Base-by-base conservation (phyloP, 2,113 vertebrate genomes). In the Corynorhinus townsendii region DNA sequence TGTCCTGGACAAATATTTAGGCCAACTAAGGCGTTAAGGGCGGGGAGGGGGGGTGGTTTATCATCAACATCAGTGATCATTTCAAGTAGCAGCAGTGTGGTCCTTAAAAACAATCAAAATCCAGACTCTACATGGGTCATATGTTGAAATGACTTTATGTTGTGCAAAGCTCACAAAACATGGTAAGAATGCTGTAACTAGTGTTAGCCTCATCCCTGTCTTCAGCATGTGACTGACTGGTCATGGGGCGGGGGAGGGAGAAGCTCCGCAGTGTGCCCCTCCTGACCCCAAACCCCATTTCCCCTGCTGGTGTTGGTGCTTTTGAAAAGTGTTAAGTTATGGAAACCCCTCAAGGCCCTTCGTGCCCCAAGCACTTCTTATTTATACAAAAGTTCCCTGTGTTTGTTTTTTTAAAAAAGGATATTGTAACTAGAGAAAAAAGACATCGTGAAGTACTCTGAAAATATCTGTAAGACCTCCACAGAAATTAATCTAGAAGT, bases 351-450 rank as follows among this genome's bases (percentile, higher is more conserved):
- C 17, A 33, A 86, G 93, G 90, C 47, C 84, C 26, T 86, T 84
- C 91, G 62, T 76, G 54, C 38, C 35, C 94, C 88, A 64, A 59
- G 80, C 30, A 93, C 87, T 93, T 95, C 81, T 95, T 97, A 97
- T 98, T 98, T 98, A 98, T 98, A 98, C 97, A 98, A 98, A 98
- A 98, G 81, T 79, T 86, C 91, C 86, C 47, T 86, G 75, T 97
- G 98, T 97, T 96, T 96, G n/a, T n/a, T 97, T 98, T 97, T 97
- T 96, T 96, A 11, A 62, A 49, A 49, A 62, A 62, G 59, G 12
- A 62, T 85, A 68, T 68, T 15, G 64, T 17, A n/a, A 68, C 7
- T 22, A 40, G 24, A 20, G 6, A 17, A 26, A 64, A 38, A 75
- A 52, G 24, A 75, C 11, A 47, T 49, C 40, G 7, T 59, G 24